phyloP scores from a whole-genome alignment of 1,140 invertebrate genomes.

The Notospermus geniculatus region DNA sequence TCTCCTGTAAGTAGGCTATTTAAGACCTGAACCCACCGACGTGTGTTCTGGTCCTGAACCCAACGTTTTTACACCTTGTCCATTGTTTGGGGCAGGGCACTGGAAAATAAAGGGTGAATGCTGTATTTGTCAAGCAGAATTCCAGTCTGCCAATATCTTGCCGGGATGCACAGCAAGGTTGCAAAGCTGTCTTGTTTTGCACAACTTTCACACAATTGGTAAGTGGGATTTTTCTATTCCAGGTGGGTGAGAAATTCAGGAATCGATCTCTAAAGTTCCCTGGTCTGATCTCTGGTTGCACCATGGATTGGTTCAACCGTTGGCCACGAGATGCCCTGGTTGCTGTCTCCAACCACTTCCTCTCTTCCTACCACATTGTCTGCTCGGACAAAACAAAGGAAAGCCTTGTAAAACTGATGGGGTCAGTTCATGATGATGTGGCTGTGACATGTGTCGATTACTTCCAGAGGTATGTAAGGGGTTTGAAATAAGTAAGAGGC shows the following conservation, averaged over 20 bases:
- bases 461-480: constrained; percentile 77
- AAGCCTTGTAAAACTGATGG: constrained; percentile 82
- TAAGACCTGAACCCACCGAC: no score
- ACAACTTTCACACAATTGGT: not conserved
- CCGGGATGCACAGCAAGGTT: not conserved
- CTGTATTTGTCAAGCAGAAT: no score
- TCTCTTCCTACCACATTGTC: constrained; percentile 82
- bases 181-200: constrained; percentile 6
- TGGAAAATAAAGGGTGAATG: no score
- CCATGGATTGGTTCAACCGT: constrained; percentile 95
- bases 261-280: constrained; percentile 90
- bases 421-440: constrained; percentile 70
- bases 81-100: no score
- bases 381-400: constrained; percentile 77
- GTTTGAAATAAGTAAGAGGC: no score
- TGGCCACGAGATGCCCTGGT: constrained; percentile 95
- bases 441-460: constrained; percentile 85
- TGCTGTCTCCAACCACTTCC: constrained; percentile 86
- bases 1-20: constrained; percentile 79
- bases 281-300: constrained; percentile 92
- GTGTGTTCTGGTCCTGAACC: no score
- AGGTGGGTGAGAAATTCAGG: constrained; percentile 57
- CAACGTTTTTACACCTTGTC: no score
- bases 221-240: constrained; percentile 8
- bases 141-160: no score